These are phyloP conservation scores for Pangasius djambal DNA, from an alignment of 2,797 vertebrate genomes.

Conservation along the genomic window DNA sequence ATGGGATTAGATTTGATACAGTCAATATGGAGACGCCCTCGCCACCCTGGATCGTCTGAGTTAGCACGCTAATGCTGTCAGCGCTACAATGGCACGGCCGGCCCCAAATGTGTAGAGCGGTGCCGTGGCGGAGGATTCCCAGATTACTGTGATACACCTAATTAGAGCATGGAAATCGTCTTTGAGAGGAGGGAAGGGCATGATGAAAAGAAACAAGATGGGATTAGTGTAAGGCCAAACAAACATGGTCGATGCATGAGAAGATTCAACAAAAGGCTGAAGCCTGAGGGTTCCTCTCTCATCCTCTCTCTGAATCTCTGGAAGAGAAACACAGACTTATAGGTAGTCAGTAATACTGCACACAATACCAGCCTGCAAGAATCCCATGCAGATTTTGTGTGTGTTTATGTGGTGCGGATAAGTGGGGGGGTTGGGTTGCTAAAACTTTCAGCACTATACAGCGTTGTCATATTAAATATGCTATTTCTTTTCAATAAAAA, in stretches of 20 bases:
- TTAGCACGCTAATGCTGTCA: constrained; percentile 68
- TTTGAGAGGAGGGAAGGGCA: constrained; percentile 42
- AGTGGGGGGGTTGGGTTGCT: too few species aligned
- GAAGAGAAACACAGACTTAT: neutral
- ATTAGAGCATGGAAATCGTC: constrained; percentile 67
- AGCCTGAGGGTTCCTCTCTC: constrained; percentile 18
- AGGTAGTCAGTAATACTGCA: neutral
- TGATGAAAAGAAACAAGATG: constrained; percentile 49
- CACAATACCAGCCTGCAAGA: neutral
- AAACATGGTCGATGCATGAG: constrained; percentile 46
- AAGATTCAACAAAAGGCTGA: constrained; percentile 26
- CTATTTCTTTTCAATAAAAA: neutral
- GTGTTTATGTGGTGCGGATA: neutral
- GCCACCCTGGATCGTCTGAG: constrained; percentile 6
- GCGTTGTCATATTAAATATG: neutral
- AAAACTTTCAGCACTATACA: neutral
- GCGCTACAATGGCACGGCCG: constrained; percentile 65
- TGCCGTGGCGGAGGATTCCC: constrained; percentile 54
- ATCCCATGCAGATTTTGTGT: neutral
- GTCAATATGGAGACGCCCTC: constrained; percentile 74
- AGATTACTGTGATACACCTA: constrained; percentile 78
- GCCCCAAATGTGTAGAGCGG: constrained; percentile 58
- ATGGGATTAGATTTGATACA: constrained; percentile 83
- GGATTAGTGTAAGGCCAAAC: constrained; percentile 54
- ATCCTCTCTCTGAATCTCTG: neutral